Evolutionary conservation across 2,888 invertebrate species (phyloP).

Genomic region (Colostygia pectinataria): DNA sequence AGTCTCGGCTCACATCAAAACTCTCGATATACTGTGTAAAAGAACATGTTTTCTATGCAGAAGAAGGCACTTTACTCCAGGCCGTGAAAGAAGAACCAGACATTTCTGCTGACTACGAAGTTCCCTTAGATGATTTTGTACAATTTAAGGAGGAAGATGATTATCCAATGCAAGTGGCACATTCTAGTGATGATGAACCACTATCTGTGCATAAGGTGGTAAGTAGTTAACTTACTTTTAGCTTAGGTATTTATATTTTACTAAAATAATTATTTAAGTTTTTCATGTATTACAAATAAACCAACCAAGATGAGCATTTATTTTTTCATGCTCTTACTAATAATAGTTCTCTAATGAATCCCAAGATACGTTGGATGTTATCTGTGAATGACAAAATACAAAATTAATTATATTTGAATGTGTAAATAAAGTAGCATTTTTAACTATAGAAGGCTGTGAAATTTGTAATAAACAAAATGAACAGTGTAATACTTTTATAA

Average conservation of each 20-base stretch:
- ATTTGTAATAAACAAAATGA: too few relatives aligned
- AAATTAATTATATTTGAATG: too few relatives aligned
- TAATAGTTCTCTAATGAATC: too few relatives aligned
- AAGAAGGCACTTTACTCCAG: slow-evolving; percentile 14
- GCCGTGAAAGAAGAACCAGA: slow-evolving; percentile 44
- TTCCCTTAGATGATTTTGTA: slow-evolving; percentile 23
- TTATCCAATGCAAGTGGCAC: slow-evolving; percentile 14
- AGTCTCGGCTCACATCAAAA: slow-evolving; percentile 43
- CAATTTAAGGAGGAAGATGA: slow-evolving; percentile 52
- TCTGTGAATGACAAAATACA: too few relatives aligned
- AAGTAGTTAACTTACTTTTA: background rate
- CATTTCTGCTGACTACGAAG: slow-evolving; percentile 7
- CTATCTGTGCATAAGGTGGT: slow-evolving; percentile 51
- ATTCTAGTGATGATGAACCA: slow-evolving; percentile 57
- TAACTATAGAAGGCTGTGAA: too few relatives aligned
- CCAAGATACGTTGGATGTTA: too few relatives aligned
- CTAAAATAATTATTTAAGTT: too few relatives aligned
- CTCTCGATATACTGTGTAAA: slow-evolving; percentile 27
- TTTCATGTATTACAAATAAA: too few relatives aligned
- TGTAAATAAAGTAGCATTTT: too few relatives aligned
- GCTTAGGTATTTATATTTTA: too few relatives aligned
- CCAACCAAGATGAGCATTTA: too few relatives aligned
- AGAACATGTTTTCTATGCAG: slow-evolving; percentile 18
- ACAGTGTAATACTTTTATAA: background rate
- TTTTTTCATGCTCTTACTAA: too few relatives aligned